Conservation (phyloP, 2,888 invertebrate species). For the Micropterix aruncella region DNA sequence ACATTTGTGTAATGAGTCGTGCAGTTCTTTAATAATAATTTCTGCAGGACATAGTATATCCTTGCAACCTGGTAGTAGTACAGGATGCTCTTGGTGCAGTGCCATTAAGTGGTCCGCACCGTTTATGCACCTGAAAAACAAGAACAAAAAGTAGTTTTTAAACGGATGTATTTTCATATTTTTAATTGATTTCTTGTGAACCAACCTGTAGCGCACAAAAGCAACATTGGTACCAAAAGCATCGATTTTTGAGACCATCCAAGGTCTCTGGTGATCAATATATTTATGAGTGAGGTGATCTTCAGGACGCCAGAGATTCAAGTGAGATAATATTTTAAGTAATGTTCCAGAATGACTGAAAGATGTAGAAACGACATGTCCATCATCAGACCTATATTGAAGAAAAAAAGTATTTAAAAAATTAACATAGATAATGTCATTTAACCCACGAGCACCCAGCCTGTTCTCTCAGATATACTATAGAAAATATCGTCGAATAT, state of each 20-base stretch:
- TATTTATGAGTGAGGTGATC: slow-evolving; percentile 40
- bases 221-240: slow-evolving; percentile 69
- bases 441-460: no score
- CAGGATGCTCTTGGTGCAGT: slow-evolving; percentile 59
- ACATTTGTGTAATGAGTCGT: slow-evolving; percentile 47
- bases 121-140: slow-evolving; percentile 5
- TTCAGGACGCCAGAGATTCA: slow-evolving; percentile 58
- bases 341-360: slow-evolving; percentile 77
- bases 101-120: slow-evolving; percentile 40
- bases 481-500: no score
- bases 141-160: no score
- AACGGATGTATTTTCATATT: no score
- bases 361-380: slow-evolving; percentile 44
- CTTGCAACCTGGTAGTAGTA: slow-evolving; percentile 56
- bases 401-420: slow-evolving; percentile 3
- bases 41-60: slow-evolving; percentile 50
- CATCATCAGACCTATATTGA: slow-evolving; percentile 12
- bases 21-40: slow-evolving; percentile 39
- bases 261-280: slow-evolving; percentile 31
- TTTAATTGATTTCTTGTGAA: no score
- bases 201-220: slow-evolving; percentile 59
- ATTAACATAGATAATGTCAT: slow-evolving; percentile 3
- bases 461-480: no score
- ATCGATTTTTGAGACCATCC: slow-evolving; percentile 53
- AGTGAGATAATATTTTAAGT: slow-evolving; percentile 56